Base-by-base conservation (phyloP, 2,797 vertebrate genomes). In the Lophius americanus region DNA sequence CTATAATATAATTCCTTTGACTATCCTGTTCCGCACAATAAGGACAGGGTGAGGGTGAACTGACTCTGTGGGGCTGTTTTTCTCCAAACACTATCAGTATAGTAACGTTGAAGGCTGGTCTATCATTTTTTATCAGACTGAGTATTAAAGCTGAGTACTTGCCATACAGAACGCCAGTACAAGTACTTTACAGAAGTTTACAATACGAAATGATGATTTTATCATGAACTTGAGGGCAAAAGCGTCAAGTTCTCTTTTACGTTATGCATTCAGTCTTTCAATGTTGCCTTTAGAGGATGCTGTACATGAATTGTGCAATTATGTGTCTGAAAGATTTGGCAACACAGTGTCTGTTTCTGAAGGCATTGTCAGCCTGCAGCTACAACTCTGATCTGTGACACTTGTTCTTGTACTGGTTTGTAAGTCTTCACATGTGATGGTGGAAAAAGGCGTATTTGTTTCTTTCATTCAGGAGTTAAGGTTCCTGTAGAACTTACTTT, bases 341-440 rank as follows among this genome's bases (percentile, higher is more conserved):
- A 23, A 42, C 3, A 44, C 9, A 44, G 7, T 11, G 42, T 51
- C 68, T 60, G 58, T 46, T 54, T 51, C 37, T 38, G 51, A 44
- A 53, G 9, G 32, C 32, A 51, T 5, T 0, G 48, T 66, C 60
- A 69, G 51, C 50, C 36, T 58, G 56, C 51, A 55, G 61, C 51
- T 48, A n/a, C 63, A 70, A 73, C 64, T 60, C 56, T 54, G 56
- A 60, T 51, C 47, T n/a, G 23, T 9, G 5, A 43, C 6, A 4
- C 55, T 37, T 54, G 8, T 49, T 53, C 14, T 41, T 47, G 67
- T 49, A 12, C 54, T 3, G 35, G 4, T 54, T 50, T 67, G 50
- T 68, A 50, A 36, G 36, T 59, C 44, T 67, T n/a, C 52, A 42
- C 11, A 41, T 60, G 39, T 8, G 56, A 57, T 46, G 11, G 64